Conservation (phyloP, 2,797 vertebrate genomes). For the Artibeus jamaicensis region DNA sequence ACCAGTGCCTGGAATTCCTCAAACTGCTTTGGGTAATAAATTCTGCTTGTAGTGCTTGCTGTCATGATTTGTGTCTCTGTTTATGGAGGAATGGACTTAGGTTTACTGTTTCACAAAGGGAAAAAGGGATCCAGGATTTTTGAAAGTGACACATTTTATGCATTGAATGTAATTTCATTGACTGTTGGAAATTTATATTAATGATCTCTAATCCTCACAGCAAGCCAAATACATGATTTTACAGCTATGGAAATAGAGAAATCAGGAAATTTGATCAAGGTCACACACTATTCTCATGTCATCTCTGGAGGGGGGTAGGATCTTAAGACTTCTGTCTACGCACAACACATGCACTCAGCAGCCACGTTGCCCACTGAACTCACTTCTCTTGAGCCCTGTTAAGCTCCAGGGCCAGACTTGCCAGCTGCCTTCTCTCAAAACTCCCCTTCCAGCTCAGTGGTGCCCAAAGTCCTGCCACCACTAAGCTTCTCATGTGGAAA, state of each 20-base stretch:
- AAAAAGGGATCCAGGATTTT: not conserved
- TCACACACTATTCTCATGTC: not conserved
- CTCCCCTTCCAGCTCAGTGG: not conserved
- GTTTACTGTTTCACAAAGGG: not conserved
- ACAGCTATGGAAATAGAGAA: not conserved
- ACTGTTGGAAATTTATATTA: not conserved
- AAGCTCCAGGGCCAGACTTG: not conserved
- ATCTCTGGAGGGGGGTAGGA: not conserved
- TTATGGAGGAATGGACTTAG: not conserved
- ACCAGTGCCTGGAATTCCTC: not conserved
- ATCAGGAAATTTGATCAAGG: not conserved
- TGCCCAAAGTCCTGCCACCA: not conserved
- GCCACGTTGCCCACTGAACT: not conserved
- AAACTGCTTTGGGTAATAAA: slow-evolving; percentile 33
- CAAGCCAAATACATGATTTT: not conserved
- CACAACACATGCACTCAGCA: too few relatives aligned
- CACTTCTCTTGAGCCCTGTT: not conserved
- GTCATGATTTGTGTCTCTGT: not conserved
- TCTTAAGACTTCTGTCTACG: not conserved
- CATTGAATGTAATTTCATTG: not conserved
- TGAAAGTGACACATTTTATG: not conserved
- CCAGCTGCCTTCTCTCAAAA: not conserved
- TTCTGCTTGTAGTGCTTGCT: not conserved
- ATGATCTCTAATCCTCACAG: not conserved
- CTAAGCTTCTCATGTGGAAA: not conserved